These are phyloP conservation scores for Pachydiplax longipennis DNA, from an alignment of 2,888 invertebrate species.

Conservation along the genomic window DNA sequence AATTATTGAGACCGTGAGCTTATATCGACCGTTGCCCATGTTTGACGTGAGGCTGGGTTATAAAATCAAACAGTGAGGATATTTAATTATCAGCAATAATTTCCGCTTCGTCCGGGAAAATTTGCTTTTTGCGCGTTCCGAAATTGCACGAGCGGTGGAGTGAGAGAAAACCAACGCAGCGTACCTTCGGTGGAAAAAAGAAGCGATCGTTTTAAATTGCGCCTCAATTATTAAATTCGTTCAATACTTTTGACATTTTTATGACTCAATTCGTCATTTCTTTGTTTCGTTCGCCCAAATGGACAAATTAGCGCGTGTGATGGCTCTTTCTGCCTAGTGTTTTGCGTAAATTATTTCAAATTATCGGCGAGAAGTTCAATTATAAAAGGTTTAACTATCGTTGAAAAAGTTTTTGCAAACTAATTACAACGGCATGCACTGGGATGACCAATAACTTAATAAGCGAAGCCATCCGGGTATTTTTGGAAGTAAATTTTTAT, in stretches of 20 bases:
- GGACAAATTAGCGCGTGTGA: neutral
- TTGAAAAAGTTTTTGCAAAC: neutral
- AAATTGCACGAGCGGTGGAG: neutral
- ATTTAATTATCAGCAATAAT: conserved; percentile 4
- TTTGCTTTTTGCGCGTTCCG: neutral
- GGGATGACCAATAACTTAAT: too few relatives aligned
- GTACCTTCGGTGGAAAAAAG: neutral
- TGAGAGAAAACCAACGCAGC: neutral
- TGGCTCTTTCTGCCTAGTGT: neutral
- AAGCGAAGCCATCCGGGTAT: too few relatives aligned
- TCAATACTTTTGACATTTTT: neutral
- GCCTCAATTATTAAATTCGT: neutral
- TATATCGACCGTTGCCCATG: neutral
- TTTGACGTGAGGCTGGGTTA: neutral
- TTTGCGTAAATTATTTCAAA: neutral
- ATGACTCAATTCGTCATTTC: neutral
- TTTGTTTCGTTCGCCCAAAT: neutral
- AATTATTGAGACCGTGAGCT: neutral
- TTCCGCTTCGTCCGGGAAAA: neutral
- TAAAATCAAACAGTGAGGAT: neutral
- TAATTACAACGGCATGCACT: too few relatives aligned
- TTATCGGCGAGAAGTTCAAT: neutral
- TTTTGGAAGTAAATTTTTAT: too few relatives aligned
- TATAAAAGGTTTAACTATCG: neutral
- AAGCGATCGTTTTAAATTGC: neutral